These are phyloP conservation scores for Crocuta crocuta DNA, from an alignment of 2,113 vertebrate species.

Conservation along the genomic window DNA sequence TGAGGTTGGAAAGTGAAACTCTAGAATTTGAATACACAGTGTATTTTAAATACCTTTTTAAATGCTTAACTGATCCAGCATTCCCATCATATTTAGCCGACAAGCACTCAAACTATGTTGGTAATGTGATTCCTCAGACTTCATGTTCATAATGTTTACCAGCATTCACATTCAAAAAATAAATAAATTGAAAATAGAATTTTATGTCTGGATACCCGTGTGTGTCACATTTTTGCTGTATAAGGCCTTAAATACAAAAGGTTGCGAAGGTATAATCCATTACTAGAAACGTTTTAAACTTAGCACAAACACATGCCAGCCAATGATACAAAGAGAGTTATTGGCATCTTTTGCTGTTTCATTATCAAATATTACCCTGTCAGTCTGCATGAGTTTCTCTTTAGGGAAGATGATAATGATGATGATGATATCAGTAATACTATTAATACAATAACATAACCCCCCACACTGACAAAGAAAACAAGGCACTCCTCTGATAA, in stretches of 20 bases:
- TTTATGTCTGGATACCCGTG: background rate
- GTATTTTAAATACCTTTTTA: background rate
- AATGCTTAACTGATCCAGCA: background rate
- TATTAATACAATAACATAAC: background rate
- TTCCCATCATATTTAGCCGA: background rate
- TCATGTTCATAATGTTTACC: background rate
- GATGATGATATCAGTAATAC: background rate
- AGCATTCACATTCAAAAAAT: background rate
- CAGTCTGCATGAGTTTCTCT: background rate
- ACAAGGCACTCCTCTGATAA: background rate
- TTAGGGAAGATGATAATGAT: background rate
- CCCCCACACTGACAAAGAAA: background rate
- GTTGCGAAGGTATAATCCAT: background rate
- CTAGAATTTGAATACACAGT: background rate
- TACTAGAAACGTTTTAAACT: background rate
- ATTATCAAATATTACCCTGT: background rate
- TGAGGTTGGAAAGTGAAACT: background rate
- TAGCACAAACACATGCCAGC: background rate
- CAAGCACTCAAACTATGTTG: background rate
- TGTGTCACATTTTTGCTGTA: background rate
- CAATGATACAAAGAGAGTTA: background rate
- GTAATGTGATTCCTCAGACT: background rate
- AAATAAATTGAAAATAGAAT: background rate
- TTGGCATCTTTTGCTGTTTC: background rate
- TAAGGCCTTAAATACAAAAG: background rate